Evolutionary conservation across 2,113 vertebrate genomes (phyloP).

Genomic region (Myrmecophaga tridactyla): DNA sequence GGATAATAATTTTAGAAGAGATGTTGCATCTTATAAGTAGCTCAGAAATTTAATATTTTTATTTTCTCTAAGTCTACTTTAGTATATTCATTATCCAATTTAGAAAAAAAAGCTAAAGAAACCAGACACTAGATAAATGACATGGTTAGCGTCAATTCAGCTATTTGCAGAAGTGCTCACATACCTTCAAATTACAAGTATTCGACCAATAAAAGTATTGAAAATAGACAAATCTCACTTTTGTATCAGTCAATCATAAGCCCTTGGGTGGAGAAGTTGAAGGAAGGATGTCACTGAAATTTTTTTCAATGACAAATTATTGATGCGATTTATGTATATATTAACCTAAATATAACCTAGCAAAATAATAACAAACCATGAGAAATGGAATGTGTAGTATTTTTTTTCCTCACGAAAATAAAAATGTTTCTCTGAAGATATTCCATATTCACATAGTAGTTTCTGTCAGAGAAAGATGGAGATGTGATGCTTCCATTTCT

Average conservation of each 20-base stretch:
- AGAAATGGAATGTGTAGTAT: background rate
- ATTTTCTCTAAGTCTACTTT: background rate
- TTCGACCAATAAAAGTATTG: background rate
- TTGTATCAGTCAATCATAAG: background rate
- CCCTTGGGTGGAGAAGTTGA: background rate
- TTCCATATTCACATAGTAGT: background rate
- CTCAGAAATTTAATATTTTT: background rate
- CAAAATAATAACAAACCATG: background rate
- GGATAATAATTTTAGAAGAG: background rate
- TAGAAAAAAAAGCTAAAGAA: conserved; percentile 43
- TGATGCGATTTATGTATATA: background rate
- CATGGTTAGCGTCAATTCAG: background rate
- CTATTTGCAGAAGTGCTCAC: background rate
- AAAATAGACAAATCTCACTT: background rate
- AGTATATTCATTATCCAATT: background rate
- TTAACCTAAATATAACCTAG: background rate
- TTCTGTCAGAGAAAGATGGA: background rate
- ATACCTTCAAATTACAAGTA: background rate
- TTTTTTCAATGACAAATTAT: background rate
- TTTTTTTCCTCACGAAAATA: background rate
- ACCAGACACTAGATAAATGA: background rate
- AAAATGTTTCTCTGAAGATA: background rate
- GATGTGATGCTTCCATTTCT: background rate
- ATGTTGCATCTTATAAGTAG: background rate
- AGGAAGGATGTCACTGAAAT: background rate